Evolutionary conservation across 2,113 vertebrate genomes (phyloP).

Genomic region (Neoarius graeffei): DNA sequence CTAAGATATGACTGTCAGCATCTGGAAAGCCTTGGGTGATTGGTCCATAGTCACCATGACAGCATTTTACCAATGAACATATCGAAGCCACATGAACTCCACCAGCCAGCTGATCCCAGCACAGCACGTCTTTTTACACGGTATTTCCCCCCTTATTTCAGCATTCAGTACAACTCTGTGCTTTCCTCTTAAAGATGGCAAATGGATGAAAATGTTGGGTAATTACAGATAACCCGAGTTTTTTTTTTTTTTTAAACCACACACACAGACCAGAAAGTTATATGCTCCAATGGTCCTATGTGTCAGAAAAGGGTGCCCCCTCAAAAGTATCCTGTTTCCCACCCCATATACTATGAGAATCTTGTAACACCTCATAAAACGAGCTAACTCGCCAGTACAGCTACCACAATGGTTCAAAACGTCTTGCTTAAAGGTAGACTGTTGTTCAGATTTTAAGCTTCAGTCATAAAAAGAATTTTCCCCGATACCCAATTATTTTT

Average conservation of each 20-base stretch:
- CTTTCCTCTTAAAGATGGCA: not conserved
- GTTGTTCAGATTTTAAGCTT: too few relatives aligned
- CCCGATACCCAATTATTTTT: too few relatives aligned
- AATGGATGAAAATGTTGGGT: not conserved
- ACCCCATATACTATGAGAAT: too few relatives aligned
- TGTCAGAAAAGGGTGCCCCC: not conserved
- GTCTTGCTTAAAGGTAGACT: not conserved
- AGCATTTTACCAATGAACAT: not conserved
- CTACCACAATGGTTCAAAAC: not conserved
- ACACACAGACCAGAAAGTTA: not conserved
- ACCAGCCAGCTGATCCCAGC: not conserved
- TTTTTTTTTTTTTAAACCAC: not conserved
- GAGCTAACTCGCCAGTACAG: not conserved
- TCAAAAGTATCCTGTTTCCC: not conserved
- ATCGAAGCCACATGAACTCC: not conserved
- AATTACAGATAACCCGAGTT: not conserved
- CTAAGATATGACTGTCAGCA: not conserved
- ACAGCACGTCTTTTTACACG: not conserved
- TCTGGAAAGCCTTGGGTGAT: constrained; percentile 8
- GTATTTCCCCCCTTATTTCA: not conserved
- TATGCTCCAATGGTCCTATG: not conserved
- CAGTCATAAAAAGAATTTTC: too few relatives aligned
- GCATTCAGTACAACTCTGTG: not conserved
- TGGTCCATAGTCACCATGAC: constrained; percentile 29
- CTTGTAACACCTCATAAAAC: not conserved